Evolutionary conservation across 2,888 invertebrate genomes (phyloP).

Genomic region (Synanthedon tipuliformis): DNA sequence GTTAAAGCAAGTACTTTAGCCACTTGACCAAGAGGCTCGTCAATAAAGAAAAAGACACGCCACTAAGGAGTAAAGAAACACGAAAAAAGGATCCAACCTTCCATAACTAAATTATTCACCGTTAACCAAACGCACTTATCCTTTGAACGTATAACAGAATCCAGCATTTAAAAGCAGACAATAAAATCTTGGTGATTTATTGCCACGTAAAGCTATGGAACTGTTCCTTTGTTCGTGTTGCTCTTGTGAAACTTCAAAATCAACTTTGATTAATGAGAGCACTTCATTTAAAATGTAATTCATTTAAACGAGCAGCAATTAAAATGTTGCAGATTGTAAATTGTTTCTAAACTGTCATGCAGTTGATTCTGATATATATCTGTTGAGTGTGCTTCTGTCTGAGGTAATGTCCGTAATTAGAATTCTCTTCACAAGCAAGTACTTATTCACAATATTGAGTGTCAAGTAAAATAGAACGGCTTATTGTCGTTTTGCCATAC

Average conservation of each 20-base stretch:
- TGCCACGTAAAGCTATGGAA: constrained; percentile 24
- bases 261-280: constrained; percentile 35
- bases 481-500: too few relatives aligned
- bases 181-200: constrained; percentile 21
- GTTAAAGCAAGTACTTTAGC: too few relatives aligned
- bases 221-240: constrained; percentile 10
- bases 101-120: too few relatives aligned
- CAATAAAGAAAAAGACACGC: too few relatives aligned
- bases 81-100: too few relatives aligned
- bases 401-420: constrained; percentile 26
- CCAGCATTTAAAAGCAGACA: background rate
- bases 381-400: constrained; percentile 14
- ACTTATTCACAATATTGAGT: too few relatives aligned
- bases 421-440: constrained; percentile 6
- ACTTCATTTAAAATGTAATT: constrained; percentile 37
- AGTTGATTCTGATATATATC: constrained; percentile 11
- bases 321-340: constrained; percentile 30
- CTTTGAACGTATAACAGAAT: background rate
- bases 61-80: too few relatives aligned
- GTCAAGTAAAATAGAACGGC: too few relatives aligned
- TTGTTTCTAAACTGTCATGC: constrained; percentile 21
- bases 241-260: constrained; percentile 3
- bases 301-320: constrained; percentile 42
- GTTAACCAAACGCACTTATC: too few relatives aligned
- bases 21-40: too few relatives aligned